Conservation (phyloP, 1,140 invertebrate species). For the Caenorhabditis latens region DNA sequence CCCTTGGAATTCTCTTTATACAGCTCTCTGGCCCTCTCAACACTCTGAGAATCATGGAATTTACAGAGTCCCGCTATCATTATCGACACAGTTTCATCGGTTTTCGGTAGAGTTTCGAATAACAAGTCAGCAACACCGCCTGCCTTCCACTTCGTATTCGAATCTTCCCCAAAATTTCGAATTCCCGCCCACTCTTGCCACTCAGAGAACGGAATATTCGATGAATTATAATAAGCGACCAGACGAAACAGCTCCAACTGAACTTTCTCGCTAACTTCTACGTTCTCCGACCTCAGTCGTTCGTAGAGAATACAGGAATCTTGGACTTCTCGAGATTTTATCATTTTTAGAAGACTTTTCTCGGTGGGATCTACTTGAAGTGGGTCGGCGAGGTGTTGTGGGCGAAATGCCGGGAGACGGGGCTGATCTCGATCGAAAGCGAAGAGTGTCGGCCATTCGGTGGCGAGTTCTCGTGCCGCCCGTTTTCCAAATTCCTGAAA, state of each 20-base stretch:
- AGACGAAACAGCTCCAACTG: conserved; percentile 61
- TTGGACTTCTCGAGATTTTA: conserved; percentile 51
- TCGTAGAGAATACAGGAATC: conserved; percentile 52
- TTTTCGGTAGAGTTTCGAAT: conserved; percentile 63
- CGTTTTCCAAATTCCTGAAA: conserved; percentile 73
- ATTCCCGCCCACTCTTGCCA: conserved; percentile 61
- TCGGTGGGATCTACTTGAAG: conserved; percentile 58
- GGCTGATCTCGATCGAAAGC: conserved; percentile 76
- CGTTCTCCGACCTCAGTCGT: conserved; percentile 56
- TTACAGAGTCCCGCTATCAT: conserved; percentile 63
- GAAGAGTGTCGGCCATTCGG: conserved; percentile 78
- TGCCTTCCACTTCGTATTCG: background rate
- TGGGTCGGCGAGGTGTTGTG: conserved; percentile 57
- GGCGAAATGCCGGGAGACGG: conserved; percentile 69
- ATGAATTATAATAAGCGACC: conserved; percentile 62
- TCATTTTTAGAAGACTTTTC: conserved; percentile 58
- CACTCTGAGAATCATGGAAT: background rate
- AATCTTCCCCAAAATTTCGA: conserved; percentile 52
- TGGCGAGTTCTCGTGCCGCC: conserved; percentile 72
- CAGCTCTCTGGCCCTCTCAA: conserved; percentile 57
- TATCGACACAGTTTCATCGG: conserved; percentile 55
- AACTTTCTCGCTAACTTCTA: conserved; percentile 45
- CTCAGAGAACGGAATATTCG: conserved; percentile 55
- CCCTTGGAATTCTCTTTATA: conserved; percentile 25
- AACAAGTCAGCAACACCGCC: conserved; percentile 64